Evolutionary conservation across 2,888 invertebrate genomes (phyloP).

Genomic region (Caenorhabditis sinica): DNA sequence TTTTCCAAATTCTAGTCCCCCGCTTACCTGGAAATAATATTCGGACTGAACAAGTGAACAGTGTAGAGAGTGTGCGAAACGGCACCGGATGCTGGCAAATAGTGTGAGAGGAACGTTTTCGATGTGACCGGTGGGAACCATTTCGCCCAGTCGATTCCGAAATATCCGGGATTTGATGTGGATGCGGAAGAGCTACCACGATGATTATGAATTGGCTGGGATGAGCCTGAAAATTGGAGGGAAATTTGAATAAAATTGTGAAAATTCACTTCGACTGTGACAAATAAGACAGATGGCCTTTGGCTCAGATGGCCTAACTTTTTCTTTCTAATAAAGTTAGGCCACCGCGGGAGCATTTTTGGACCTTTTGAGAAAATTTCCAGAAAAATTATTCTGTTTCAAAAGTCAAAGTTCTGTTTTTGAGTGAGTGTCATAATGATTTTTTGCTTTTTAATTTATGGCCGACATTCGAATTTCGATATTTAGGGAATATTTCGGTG

Average conservation of each 20-base stretch:
- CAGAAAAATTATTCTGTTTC: too few species aligned
- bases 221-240: slow-evolving; percentile 30
- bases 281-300: too few species aligned
- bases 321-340: too few species aligned
- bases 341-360: too few species aligned
- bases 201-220: background rate
- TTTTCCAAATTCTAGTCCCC: background rate
- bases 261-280: too few species aligned
- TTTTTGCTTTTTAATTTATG: too few species aligned
- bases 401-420: too few species aligned
- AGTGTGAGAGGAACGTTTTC: slow-evolving; percentile 76
- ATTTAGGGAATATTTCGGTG: too few species aligned
- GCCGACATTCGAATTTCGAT: too few species aligned
- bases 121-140: slow-evolving; percentile 74
- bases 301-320: too few species aligned
- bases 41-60: slow-evolving; percentile 79
- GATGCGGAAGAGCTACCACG: slow-evolving; percentile 7
- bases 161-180: background rate
- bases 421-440: too few species aligned
- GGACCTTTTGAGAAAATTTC: too few species aligned
- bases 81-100: slow-evolving; percentile 79
- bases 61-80: slow-evolving; percentile 80
- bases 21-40: slow-evolving; percentile 68
- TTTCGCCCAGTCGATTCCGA: slow-evolving; percentile 67
- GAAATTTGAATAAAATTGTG: background rate